These are phyloP conservation scores for Drosophila fungiperda DNA, from an alignment of 2,888 invertebrate species.

Conservation along the genomic window DNA sequence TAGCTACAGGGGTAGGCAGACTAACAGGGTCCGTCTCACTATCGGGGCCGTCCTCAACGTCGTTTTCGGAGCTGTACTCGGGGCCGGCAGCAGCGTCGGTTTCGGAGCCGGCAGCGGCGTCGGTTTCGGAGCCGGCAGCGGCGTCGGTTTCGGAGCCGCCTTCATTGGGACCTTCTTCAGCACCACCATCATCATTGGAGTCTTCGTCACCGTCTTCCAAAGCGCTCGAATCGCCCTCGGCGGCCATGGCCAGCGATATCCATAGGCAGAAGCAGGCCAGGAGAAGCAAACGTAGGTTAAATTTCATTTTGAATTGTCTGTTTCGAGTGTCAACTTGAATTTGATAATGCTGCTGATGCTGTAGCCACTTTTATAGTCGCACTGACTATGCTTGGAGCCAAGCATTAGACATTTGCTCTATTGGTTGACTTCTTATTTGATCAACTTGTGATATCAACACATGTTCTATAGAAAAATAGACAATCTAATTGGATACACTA, in stretches of 20 bases:
- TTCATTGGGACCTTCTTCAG: neutral
- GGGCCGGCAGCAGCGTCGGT: too few relatives aligned
- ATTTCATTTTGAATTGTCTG: constrained; percentile 43
- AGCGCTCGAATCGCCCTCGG: neutral
- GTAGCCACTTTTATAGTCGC: constrained; percentile 40
- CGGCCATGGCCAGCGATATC: constrained; percentile 9
- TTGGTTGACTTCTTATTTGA: constrained; percentile 30
- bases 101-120: too few relatives aligned
- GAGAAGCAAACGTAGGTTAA: constrained; percentile 34
- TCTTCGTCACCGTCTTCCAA: neutral
- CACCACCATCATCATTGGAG: neutral
- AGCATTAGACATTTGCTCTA: constrained; percentile 1
- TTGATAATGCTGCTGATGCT: constrained; percentile 8
- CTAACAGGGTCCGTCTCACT: too few relatives aligned
- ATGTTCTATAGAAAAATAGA: constrained; percentile 26
- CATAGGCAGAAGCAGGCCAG: constrained; percentile 43
- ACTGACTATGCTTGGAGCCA: neutral
- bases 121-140: neutral
- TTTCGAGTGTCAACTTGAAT: constrained; percentile 22
- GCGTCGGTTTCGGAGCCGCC: neutral
- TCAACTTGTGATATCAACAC: constrained; percentile 48
- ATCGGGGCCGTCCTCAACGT: too few relatives aligned
- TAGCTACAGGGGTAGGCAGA: too few relatives aligned
- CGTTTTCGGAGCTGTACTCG: too few relatives aligned
- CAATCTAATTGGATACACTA: neutral